A percentile compares a stretch with the other conserved stretches of the same genome.
Evolutionary conservation across 2,888 invertebrate species (phyloP).

Genomic region (Cheilosia pagana): DNA sequence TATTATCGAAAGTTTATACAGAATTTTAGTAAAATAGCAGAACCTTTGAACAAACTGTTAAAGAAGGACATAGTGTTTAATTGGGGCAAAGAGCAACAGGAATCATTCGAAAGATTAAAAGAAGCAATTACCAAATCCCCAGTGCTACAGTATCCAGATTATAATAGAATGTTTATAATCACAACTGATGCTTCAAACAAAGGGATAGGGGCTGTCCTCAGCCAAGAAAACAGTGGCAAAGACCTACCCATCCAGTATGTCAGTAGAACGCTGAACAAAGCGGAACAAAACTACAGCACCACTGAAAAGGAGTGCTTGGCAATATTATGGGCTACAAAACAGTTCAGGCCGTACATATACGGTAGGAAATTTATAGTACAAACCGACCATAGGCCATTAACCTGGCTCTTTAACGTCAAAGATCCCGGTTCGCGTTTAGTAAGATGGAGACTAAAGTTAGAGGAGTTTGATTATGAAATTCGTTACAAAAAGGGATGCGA

Average conservation of each 20-base stretch:
- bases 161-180: no score
- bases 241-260: slow-evolving; percentile 76
- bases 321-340: slow-evolving; percentile 79
- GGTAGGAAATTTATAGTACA: slow-evolving; percentile 80
- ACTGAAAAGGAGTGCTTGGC: slow-evolving; percentile 80
- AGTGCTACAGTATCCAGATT: slow-evolving; percentile 29
- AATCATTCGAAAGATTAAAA: slow-evolving; percentile 27
- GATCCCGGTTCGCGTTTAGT: slow-evolving; percentile 80
- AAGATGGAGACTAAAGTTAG: slow-evolving; percentile 79
- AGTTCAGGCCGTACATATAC: slow-evolving; percentile 78
- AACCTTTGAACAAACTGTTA: slow-evolving; percentile 70
- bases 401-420: slow-evolving; percentile 80
- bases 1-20: slow-evolving; percentile 13
- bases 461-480: slow-evolving; percentile 76
- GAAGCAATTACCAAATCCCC: slow-evolving; percentile 12
- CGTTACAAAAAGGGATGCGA: no score
- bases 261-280: slow-evolving; percentile 75
- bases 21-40: slow-evolving; percentile 45
- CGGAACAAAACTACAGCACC: slow-evolving; percentile 77
- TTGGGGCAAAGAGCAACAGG: slow-evolving; percentile 12
- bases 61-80: slow-evolving; percentile 23
- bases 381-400: slow-evolving; percentile 81
- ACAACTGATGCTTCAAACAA: no score
- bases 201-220: slow-evolving; percentile 16
- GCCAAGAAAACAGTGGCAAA: not conserved